Conservation (phyloP, 2,797 vertebrate species). For the Tachyglossus aculeatus region DNA sequence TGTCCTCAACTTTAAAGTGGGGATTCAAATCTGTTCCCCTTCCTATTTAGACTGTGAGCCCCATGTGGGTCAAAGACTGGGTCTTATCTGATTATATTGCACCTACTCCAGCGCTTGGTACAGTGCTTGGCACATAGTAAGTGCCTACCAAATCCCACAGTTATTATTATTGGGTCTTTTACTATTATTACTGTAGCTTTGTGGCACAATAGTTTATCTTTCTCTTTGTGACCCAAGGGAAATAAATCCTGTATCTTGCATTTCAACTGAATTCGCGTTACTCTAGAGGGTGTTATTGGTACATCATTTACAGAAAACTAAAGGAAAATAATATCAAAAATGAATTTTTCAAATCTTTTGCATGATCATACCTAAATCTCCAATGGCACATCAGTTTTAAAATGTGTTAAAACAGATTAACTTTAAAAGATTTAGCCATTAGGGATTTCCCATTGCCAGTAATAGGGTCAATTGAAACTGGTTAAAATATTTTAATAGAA, state of each 20-base stretch:
- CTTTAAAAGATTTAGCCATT: constrained; percentile 53
- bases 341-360: neutral
- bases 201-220: no score
- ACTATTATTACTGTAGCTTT: no score
- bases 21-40: no score
- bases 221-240: neutral
- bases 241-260: no score
- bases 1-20: no score
- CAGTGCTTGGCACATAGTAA: no score
- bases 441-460: constrained; percentile 37
- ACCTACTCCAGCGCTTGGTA: no score
- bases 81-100: no score
- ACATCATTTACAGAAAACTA: constrained; percentile 31
- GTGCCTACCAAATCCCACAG: no score
- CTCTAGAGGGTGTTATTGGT: constrained; percentile 13
- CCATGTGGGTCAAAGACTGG: no score
- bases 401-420: constrained; percentile 37
- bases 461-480: constrained; percentile 48
- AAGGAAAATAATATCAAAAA: constrained; percentile 28
- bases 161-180: no score
- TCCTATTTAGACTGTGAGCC: no score
- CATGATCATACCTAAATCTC: constrained; percentile 33
- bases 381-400: constrained; percentile 38
- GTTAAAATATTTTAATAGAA: constrained; percentile 57
- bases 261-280: constrained; percentile 1